Base-by-base conservation (phyloP, 2,113 vertebrate species). In the Ictalurus punctatus region DNA sequence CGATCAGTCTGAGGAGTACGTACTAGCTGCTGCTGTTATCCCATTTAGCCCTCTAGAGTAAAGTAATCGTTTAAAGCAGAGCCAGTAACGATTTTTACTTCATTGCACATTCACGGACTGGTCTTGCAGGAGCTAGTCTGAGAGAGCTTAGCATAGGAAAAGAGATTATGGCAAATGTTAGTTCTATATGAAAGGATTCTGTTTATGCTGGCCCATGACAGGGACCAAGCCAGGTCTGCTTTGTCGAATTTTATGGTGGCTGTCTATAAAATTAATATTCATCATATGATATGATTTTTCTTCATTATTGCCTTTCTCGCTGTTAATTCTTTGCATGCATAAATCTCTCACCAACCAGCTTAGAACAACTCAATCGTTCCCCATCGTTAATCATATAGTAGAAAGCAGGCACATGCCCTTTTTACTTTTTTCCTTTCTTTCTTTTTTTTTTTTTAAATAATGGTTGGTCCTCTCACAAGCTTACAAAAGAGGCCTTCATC, bases 231-330 rank as follows among this genome's bases (percentile, higher is more conserved):
- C 48, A 83, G 67, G 59, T 80, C 85, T 58, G 81, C 58, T 86
- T 90, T 89, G 89, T 92, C 89, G 78, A 94, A 92, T 25, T 84
- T 90, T 83, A 48, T 89, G 93, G 93, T 93, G 93, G 91, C 92
- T 94, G 93, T 93, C 93, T 91, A 21, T 58, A 58, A 80, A 82
- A 82, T 59, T 40, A 21, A 63, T 27, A 44, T 44, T 63, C 19
- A 83, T 44, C 23, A 63, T 25, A 58, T 25, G 5, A 61, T 25
- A 19, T 16, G 48, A 52, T 78, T 80, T 93, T 92, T 92, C 91
- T 86, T 85, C 82, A 90, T 90, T 89, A 92, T 91, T 93, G 89
- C 87, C 79, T 92, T 86, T 87, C 83, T 92, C 79, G 56, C 78
- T 87, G 67, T 65, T 34, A 37, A 37, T 83, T 61, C 30, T 83